phyloP scores from a whole-genome alignment of 2,888 invertebrate species.

The Pecten maximus region DNA sequence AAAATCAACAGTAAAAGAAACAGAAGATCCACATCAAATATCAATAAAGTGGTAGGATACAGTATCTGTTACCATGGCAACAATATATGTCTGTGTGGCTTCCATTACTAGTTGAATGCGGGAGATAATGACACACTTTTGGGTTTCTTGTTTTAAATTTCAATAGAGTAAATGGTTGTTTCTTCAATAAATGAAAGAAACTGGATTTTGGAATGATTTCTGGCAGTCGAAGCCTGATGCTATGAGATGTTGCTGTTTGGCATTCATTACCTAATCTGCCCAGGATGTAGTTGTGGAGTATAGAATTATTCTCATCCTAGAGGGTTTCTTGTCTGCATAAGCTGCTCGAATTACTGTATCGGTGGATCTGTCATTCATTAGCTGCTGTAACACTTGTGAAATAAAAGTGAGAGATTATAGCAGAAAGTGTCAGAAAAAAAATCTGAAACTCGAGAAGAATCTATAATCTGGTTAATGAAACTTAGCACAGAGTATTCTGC shows the following conservation, averaged over 20 bases:
- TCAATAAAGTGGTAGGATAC: not conserved
- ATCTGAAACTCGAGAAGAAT: not conserved
- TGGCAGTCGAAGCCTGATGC: not conserved
- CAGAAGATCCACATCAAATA: not conserved
- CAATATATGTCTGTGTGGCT: not conserved
- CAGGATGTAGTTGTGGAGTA: not conserved
- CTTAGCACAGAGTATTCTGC: not conserved
- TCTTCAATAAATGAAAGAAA: not conserved
- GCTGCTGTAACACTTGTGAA: not conserved
- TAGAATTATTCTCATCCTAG: not conserved
- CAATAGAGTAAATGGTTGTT: not conserved
- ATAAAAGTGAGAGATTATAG: not conserved
- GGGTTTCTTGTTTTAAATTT: not conserved
- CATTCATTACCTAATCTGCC: not conserved
- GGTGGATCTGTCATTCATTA: not conserved
- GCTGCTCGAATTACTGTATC: not conserved
- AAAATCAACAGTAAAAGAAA: not conserved
- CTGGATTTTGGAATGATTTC: not conserved
- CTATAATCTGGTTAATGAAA: not conserved
- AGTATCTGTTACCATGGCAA: not conserved
- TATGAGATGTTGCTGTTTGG: not conserved
- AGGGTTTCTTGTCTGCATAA: not conserved
- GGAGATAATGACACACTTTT: not conserved
- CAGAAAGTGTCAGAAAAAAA: not conserved
- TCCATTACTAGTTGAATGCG: not conserved